These are phyloP conservation scores for Drosophila arizonae DNA, from an alignment of 1,140 invertebrate species.

Conservation along the genomic window DNA sequence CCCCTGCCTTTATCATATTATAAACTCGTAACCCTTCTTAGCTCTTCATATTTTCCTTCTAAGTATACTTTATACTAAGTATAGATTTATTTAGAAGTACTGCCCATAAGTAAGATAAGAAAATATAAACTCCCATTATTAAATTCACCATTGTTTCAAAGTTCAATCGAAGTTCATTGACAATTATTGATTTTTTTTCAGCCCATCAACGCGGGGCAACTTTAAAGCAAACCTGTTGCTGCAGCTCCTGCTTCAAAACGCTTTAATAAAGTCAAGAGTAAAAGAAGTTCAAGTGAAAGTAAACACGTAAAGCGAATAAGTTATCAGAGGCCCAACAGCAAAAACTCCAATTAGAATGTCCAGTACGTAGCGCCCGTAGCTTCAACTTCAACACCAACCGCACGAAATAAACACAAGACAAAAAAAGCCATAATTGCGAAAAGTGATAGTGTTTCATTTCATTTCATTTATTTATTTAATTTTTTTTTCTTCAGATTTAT, in stretches of 20 bases:
- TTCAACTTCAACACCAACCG: conserved; percentile 17
- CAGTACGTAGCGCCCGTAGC: conserved; percentile 25
- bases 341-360: conserved; percentile 68
- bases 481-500: conserved; percentile 22
- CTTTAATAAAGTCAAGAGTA: neutral
- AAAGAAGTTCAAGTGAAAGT: conserved; percentile 60
- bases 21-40: too few species aligned
- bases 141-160: too few species aligned
- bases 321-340: conserved; percentile 43
- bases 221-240: conserved; percentile 16
- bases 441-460: conserved; percentile 72
- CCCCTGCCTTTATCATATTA: too few species aligned
- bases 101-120: too few species aligned
- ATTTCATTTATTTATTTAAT: conserved; percentile 38
- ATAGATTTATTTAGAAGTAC: too few species aligned
- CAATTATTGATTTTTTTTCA: too few species aligned
- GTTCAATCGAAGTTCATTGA: too few species aligned
- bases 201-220: too few species aligned
- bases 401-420: conserved; percentile 38
- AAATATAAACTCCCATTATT: too few species aligned
- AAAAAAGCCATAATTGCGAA: conserved; percentile 67
- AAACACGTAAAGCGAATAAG: conserved; percentile 59
- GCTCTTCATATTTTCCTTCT: too few species aligned
- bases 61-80: too few species aligned
- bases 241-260: too few species aligned